A percentile compares a stretch with the other conserved stretches of the same genome.
These are phyloP conservation scores for Momotus momota DNA, from an alignment of 2,797 vertebrate species.

Conservation along the genomic window DNA sequence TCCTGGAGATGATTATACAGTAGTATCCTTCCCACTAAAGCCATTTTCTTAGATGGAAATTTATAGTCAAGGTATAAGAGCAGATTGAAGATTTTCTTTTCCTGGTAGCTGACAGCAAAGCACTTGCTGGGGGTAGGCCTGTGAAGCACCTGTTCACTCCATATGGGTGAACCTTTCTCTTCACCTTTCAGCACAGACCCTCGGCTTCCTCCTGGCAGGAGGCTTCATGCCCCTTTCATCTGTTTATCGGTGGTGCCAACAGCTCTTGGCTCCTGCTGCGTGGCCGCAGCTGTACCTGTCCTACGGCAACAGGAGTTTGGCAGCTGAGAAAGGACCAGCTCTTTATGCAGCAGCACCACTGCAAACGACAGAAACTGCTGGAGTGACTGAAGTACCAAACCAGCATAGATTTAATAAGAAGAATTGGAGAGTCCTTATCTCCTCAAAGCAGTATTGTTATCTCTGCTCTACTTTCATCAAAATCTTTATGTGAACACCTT, in stretches of 20 bases:
- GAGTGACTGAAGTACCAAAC: background rate
- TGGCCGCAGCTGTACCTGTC: accelerated
- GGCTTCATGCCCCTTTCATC: accelerated
- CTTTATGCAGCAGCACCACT: background rate
- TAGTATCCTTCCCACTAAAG: background rate
- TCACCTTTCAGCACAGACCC: background rate
- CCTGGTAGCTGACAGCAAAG: background rate
- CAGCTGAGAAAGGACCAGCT: background rate
- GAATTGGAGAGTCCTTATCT: background rate
- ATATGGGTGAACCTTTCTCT: accelerated
- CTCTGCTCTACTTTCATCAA: background rate
- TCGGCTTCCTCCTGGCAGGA: accelerated
- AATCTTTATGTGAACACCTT: background rate
- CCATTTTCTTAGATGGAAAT: background rate
- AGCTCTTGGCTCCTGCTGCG: accelerated
- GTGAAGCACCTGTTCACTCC: background rate
- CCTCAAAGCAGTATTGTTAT: background rate
- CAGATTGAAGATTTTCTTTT: background rate
- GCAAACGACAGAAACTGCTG: background rate
- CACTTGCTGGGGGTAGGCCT: background rate
- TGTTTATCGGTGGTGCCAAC: accelerated
- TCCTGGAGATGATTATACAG: background rate
- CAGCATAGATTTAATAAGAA: background rate
- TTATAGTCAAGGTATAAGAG: no score
- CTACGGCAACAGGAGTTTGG: no score